These are phyloP conservation scores for Caenorhabditis elegans DNA, from an alignment of 1,140 invertebrate species.

Conservation along the genomic window DNA sequence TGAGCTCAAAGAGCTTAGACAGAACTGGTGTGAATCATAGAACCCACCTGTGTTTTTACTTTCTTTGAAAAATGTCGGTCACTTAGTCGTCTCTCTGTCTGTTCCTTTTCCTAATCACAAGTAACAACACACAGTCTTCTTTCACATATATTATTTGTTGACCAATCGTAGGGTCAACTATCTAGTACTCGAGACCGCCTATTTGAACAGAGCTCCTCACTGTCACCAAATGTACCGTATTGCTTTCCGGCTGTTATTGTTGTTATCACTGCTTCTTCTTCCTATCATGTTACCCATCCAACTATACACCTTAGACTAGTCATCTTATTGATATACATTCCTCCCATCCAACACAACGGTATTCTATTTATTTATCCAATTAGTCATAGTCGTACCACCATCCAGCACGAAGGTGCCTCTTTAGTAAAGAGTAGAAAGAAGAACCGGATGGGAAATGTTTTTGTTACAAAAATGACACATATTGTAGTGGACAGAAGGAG, in stretches of 20 bases:
- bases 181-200: constrained; percentile 4
- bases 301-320: neutral
- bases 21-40: too few relatives aligned
- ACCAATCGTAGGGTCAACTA: constrained; percentile 12
- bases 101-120: neutral
- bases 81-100: neutral
- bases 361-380: constrained; percentile 11
- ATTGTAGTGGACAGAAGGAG: too few relatives aligned
- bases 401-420: neutral
- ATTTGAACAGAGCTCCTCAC: neutral
- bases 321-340: neutral
- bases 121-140: neutral
- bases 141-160: constrained; percentile 1
- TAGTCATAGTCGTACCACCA: constrained; percentile 29
- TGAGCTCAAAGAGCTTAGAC: too few relatives aligned
- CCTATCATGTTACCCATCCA: neutral
- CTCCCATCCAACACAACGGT: neutral
- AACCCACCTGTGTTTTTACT: neutral
- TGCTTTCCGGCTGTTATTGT: constrained; percentile 19
- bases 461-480: neutral
- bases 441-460: constrained; percentile 10
- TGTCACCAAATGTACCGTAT: neutral
- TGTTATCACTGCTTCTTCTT: constrained; percentile 20
- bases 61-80: neutral
- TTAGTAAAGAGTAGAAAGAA: neutral